Evolutionary conservation across 2,113 vertebrate species (phyloP).

Genomic region (cattle (Bos taurus)): ARS-UCD2.0 NC_037328.1:120965001-120965500

Average conservation of each 20-base stretch:
- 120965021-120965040: not conserved
- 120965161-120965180: slow-evolving; percentile 63
- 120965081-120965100: not conserved
- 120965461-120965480: slow-evolving; percentile 85
- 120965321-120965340: slow-evolving; percentile 84
- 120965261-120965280: slow-evolving; percentile 80
- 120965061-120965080: not conserved
- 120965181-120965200: slow-evolving; percentile 58
- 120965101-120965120: slow-evolving; percentile 9
- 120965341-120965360: slow-evolving; percentile 88
- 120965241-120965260: slow-evolving; percentile 81
- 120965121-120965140: not conserved
- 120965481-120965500: slow-evolving; percentile 77
- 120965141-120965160: not conserved
- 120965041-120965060: not conserved
- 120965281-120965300: slow-evolving; percentile 81
- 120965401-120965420: slow-evolving; percentile 76
- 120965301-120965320: slow-evolving; percentile 86
- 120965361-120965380: slow-evolving; percentile 79
- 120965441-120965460: slow-evolving; percentile 82
- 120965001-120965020: not conserved
- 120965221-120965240: slow-evolving; percentile 77
- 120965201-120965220: slow-evolving; percentile 70
- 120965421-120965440: slow-evolving; percentile 83
- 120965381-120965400: not conserved